Percentiles rank a stretch among this genome's conserved stretches.
These are phyloP conservation scores for Platysternon megacephalum DNA, from an alignment of 2,113 vertebrate genomes.

Conservation along the genomic window DNA sequence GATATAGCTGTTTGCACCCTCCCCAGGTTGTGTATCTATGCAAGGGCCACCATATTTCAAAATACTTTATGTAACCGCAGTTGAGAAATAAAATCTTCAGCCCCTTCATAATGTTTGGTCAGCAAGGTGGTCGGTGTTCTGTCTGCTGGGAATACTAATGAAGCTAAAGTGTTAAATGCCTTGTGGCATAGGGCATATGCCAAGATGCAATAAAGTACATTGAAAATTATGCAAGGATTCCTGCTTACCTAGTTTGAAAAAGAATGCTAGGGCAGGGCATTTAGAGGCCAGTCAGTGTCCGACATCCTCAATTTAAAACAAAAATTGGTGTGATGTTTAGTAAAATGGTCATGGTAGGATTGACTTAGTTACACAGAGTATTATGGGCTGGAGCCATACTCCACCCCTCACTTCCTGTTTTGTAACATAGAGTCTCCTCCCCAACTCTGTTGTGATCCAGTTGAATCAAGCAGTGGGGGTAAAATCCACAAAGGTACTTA, in stretches of 20 bases:
- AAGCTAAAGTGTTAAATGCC: constrained; percentile 28
- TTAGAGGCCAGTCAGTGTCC: neutral
- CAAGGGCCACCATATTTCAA: neutral
- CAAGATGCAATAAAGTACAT: neutral
- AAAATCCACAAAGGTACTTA: no score
- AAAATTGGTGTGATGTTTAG: neutral
- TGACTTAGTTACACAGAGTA: no score
- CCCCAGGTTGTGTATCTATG: neutral
- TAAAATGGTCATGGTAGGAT: no score
- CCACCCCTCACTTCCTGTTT: no score
- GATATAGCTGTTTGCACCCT: neutral
- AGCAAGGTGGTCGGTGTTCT: neutral
- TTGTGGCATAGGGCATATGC: neutral
- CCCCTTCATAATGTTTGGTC: constrained; percentile 26
- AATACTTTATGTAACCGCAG: neutral
- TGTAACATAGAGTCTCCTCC: no score
- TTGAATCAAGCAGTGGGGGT: no score
- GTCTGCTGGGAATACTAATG: neutral
- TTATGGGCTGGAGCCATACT: no score
- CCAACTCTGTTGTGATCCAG: no score
- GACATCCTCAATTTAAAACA: constrained; percentile 17
- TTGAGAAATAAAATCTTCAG: constrained; percentile 17
- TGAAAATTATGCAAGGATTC: constrained; percentile 51
- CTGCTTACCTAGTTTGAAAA: constrained; percentile 49
- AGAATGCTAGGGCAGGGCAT: constrained; percentile 22